phyloP scores from a whole-genome alignment of 2,797 vertebrate genomes.

The Sciurus carolinensis region DNA sequence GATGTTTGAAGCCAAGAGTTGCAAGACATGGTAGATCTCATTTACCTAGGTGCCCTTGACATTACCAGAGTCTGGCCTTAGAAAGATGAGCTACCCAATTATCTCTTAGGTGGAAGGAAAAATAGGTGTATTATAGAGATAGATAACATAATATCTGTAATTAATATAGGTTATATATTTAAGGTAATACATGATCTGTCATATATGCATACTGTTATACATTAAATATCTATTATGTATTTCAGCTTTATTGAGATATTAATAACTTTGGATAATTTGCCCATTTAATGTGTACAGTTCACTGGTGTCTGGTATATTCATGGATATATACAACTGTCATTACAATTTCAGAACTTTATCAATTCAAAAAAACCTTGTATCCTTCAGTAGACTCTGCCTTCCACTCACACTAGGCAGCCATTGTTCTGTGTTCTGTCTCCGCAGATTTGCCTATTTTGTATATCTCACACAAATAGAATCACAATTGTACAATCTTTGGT shows the following conservation, averaged over 20 bases:
- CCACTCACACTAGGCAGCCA: neutral
- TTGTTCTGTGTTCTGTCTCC: neutral
- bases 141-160: neutral
- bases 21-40: neutral
- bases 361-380: neutral
- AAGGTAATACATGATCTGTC: too few species aligned
- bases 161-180: too few species aligned
- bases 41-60: neutral
- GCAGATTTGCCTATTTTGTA: neutral
- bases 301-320: neutral
- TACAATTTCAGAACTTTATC: constrained; percentile 35
- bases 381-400: neutral
- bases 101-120: constrained; percentile 33
- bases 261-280: neutral
- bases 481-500: neutral
- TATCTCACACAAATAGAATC: neutral
- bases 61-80: neutral
- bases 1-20: neutral
- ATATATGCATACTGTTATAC: neutral
- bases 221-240: neutral
- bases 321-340: neutral
- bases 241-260: neutral
- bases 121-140: neutral
- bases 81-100: constrained; percentile 16
- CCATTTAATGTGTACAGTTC: neutral